phyloP scores from a whole-genome alignment of 2,797 vertebrate species.

The Semaprochilodus insignis region DNA sequence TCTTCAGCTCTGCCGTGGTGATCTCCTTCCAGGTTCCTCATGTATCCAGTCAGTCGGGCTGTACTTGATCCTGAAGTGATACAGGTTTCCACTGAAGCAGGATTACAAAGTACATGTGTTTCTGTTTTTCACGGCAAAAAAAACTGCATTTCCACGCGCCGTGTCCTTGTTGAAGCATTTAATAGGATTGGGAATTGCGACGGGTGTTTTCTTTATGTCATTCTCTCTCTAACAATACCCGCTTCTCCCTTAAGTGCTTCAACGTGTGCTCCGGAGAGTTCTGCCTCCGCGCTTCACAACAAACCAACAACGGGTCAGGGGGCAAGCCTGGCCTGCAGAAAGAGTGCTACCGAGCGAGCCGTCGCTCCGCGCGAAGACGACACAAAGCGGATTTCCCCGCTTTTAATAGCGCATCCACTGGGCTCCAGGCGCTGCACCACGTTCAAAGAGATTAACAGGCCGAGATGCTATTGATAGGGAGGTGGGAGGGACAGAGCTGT shows the following conservation, averaged over 20 bases:
- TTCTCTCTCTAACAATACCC: constrained; percentile 70
- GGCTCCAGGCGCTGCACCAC: constrained; percentile 75
- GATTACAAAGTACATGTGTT: constrained; percentile 71
- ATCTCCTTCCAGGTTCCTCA: constrained; percentile 55
- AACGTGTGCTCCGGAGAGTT: constrained; percentile 74
- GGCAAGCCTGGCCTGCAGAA: constrained; percentile 81
- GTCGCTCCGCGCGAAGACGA: constrained; percentile 56
- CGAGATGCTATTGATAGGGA: constrained; percentile 78
- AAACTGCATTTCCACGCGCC: constrained; percentile 50
- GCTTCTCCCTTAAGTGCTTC: constrained; percentile 71
- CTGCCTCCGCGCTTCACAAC: constrained; percentile 69
- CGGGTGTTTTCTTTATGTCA: constrained; percentile 64
- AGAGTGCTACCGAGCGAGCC: constrained; percentile 36
- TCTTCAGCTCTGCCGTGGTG: constrained; percentile 46
- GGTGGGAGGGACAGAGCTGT: constrained; percentile 29
- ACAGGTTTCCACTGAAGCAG: constrained; percentile 70
- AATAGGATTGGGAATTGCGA: constrained; percentile 75
- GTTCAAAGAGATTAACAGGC: constrained; percentile 81
- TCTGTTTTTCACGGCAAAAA: constrained; percentile 64
- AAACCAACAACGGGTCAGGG: constrained; percentile 77
- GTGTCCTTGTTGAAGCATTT: constrained; percentile 71
- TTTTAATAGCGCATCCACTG: constrained; percentile 74
- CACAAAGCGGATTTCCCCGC: constrained; percentile 78
- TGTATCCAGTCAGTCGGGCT: constrained; percentile 23
- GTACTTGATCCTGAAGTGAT: constrained; percentile 64